Evolutionary conservation across 1,140 invertebrate species (phyloP), one percentile per base, ranked within the genome.

Genomic region (Helicoverpa armigera): DNA sequence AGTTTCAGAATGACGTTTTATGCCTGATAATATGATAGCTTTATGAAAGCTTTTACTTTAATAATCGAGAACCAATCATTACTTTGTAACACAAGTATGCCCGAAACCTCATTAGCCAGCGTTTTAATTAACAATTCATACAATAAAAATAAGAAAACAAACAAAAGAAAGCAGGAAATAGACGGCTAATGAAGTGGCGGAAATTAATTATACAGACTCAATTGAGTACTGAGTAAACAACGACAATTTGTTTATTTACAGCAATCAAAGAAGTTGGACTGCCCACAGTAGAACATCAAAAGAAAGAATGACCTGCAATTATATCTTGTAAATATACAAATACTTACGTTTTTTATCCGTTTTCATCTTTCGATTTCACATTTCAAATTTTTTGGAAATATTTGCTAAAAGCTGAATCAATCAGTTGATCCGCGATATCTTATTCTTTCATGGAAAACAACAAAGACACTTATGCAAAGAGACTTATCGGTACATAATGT

Each of bases 211-310:
- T 75, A 50, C 60, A 61, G 35, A 35, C 58, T 60, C 16, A 23
- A 75, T 61, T 51, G 58, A 76, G 61, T 76, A 23, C 80, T 74
- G 70, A 65, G 76, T 54, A 78, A 79, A 74, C 58, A 78, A 70
- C 70, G 54, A 31, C 76, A 78, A 48, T 76, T 76, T 65, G 78
- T 63, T 63, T 29, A 58, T 73, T 58, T 51, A 12, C 18, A 72
- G 53, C 29, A 43, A 72, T 72, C 53, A 72, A 54, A 54, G 3
- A 72, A 69, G 43, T 50, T 18, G 65, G 12, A 11, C n/a, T 50
- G 11, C 11, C 50, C 18, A 50, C 35, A n/a, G 35, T 48, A 14
- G 23, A 14, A 9, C 9, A 7, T 43, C 3, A 9, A 7, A 9
- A 43, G 35, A 43, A 43, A 43, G 35, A 43, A 43, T 43, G 35